These are phyloP conservation scores for Candidula unifasciata DNA, from an alignment of 2,888 invertebrate species.

Conservation along the genomic window DNA sequence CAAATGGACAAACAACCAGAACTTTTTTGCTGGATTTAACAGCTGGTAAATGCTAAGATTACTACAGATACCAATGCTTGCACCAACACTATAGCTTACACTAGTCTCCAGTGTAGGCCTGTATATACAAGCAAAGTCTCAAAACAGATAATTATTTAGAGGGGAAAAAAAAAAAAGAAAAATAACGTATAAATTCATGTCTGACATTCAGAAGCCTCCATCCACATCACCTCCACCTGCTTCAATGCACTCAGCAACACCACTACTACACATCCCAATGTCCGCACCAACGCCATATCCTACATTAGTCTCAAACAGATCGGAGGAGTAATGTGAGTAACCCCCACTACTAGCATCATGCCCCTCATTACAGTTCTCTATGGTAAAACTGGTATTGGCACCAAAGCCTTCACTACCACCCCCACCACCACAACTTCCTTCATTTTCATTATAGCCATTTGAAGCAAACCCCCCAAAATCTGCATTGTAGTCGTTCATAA, in stretches of 20 bases:
- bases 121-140: too few relatives aligned
- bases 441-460: not conserved
- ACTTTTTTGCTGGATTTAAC: too few relatives aligned
- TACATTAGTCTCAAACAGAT: slow-evolving; percentile 22
- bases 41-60: too few relatives aligned
- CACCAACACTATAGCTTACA: too few relatives aligned
- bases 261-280: slow-evolving; percentile 45
- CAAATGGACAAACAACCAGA: too few relatives aligned
- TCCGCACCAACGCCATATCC: slow-evolving; percentile 42
- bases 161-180: not conserved
- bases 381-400: not conserved
- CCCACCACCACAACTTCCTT: not conserved
- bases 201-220: slow-evolving; percentile 47
- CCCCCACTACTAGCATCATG: slow-evolving; percentile 31
- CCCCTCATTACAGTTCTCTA: slow-evolving; percentile 9
- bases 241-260: not conserved
- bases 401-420: not conserved
- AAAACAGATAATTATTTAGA: too few relatives aligned
- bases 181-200: not conserved
- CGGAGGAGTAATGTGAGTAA: slow-evolving; percentile 4
- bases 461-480: slow-evolving; percentile 27
- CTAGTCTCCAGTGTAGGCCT: too few relatives aligned
- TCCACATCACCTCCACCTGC: slow-evolving; percentile 45
- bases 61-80: too few relatives aligned
- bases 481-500: not conserved